Base-by-base conservation (phyloP, 2,797 vertebrate species). In the Apodemus agrarius region DNA sequence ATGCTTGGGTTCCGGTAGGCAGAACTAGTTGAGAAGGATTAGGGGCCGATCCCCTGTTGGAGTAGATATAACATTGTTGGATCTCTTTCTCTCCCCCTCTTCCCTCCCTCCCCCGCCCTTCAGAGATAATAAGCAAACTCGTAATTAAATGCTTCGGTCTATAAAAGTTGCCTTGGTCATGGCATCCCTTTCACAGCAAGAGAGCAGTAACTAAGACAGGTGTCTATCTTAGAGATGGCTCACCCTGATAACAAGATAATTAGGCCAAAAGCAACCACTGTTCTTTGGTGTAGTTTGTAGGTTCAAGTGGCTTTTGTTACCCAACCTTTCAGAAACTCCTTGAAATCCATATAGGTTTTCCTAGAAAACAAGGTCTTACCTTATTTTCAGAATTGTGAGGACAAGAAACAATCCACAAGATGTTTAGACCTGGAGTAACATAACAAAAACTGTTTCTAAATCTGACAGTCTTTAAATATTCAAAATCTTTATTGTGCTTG, bases 291-390 rank as follows among this genome's bases (percentile, higher is more conserved):
- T 3, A 40, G 3, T 82, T 31, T 10, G 1, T 74, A 49, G 29
- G 57, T 89, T 29, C 86, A 90, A 72, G 81, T 0, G 10, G 1
- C 63, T 37, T 31, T 67, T 86, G 11, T 29, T 82, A 31, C 21
- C 34, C 37, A 61, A 3, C 86, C 10, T 84, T 72, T 75, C 43
- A 57, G 63, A 81, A 80, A 40, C 21, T 12, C 31, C 46, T 83
- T 59, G 88, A 87, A 96, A 43, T 61, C 31, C 79, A 24, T 74
- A 59, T 76, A 19, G 43, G 22, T 82, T 67, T 75, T 83, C 93
- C 31, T 67, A 10, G 29, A n/a, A 84, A 22, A 49, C 2, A 52
- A 19, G 1, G 0, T 85, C 52, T 92, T 82, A 31, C 69, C 12
- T 57, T 87, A 13, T 79, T 91, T 89, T 80, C 43, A 89, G 19